Conservation (phyloP, 2,888 invertebrate species). For the Didymodactylos carnosus region DNA sequence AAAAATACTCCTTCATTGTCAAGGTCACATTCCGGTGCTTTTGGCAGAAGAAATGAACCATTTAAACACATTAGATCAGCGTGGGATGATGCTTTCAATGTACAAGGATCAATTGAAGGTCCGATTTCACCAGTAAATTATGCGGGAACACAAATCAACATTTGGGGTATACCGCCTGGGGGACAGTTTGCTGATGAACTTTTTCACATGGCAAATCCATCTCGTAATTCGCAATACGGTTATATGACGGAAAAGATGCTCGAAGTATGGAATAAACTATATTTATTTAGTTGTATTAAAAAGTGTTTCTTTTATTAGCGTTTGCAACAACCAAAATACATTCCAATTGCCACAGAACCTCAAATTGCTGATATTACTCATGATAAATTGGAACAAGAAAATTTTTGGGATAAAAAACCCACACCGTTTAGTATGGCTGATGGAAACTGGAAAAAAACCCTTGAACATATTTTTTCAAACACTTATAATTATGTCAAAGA, state of each 20-base stretch:
- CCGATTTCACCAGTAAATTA: conserved; percentile 33
- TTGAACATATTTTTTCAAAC: conserved; percentile 32
- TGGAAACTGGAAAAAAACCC: conserved; percentile 27
- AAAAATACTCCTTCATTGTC: background rate
- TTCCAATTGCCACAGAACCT: conserved; percentile 16
- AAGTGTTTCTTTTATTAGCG: conserved; percentile 19
- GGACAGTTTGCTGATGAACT: background rate
- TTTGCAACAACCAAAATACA: conserved; percentile 18
- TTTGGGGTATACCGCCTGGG: conserved; percentile 27
- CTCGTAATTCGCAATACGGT: conserved; percentile 22
- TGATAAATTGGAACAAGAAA: background rate
- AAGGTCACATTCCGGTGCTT: too few relatives aligned
- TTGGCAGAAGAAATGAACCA: too few relatives aligned
- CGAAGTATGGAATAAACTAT: too few relatives aligned
- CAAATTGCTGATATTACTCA: conserved; percentile 18
- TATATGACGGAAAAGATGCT: conserved; percentile 31
- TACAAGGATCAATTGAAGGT: conserved; percentile 23
- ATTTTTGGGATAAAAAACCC: background rate
- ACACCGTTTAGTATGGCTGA: background rate
- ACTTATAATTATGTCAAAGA: conserved; percentile 26
- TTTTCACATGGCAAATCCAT: background rate
- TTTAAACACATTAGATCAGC: too few relatives aligned
- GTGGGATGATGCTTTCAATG: background rate
- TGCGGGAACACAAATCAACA: conserved; percentile 34
- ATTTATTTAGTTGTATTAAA: too few relatives aligned